Evolutionary conservation across 2,797 vertebrate species (phyloP).

Genomic region (Vultur gryphus): DNA sequence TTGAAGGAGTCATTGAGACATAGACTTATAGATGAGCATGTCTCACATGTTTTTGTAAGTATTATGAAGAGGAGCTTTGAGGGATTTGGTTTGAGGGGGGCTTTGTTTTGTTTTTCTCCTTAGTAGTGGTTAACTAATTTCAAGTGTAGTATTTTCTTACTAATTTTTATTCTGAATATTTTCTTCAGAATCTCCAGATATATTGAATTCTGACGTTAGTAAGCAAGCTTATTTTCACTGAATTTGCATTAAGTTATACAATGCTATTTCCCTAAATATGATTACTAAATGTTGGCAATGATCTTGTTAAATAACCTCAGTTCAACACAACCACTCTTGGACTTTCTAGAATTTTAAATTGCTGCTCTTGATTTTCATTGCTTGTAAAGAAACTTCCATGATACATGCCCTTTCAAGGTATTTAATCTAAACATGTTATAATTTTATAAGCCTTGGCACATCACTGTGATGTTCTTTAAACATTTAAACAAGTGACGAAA

Average conservation of each 20-base stretch:
- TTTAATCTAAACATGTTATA: neutral
- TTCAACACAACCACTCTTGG: neutral
- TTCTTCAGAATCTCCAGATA: neutral
- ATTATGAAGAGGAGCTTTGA: neutral
- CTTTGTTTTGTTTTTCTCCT: neutral
- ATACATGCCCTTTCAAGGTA: neutral
- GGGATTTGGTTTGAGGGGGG: neutral
- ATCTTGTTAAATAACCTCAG: neutral
- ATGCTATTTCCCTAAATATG: neutral
- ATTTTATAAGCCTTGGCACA: neutral
- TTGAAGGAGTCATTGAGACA: neutral
- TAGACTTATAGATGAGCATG: neutral
- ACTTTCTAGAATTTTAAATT: neutral
- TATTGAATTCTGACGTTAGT: neutral
- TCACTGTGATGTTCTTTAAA: neutral
- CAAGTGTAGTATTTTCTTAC: neutral
- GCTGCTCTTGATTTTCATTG: neutral
- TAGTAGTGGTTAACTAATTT: neutral
- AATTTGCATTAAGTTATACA: neutral
- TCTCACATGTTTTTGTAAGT: neutral
- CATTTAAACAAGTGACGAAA: too few species aligned
- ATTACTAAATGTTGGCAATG: neutral
- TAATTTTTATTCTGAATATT: neutral
- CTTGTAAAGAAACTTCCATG: neutral
- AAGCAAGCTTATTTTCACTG: neutral